Evolutionary conservation across 2,888 invertebrate genomes (phyloP).

Genomic region (Nemotelus pantherinus): DNA sequence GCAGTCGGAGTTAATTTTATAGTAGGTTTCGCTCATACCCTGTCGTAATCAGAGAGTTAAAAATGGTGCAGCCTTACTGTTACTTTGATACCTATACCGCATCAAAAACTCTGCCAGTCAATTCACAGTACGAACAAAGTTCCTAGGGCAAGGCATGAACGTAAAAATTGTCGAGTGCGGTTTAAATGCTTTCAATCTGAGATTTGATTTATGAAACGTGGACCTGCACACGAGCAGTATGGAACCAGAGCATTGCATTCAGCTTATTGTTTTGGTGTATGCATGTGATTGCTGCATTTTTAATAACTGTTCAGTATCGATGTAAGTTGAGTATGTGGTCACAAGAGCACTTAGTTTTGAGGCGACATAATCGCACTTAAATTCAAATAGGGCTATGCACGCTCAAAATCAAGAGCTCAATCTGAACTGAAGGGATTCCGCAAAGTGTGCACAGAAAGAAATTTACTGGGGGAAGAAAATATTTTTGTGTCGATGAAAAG

Average conservation of each 20-base stretch:
- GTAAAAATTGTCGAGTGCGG: constrained; percentile 24
- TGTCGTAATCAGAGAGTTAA: too few relatives aligned
- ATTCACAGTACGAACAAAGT: too few relatives aligned
- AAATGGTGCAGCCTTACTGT: too few relatives aligned
- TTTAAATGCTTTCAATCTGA: constrained; percentile 46
- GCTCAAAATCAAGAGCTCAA: background rate
- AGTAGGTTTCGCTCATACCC: too few relatives aligned
- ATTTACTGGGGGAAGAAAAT: too few relatives aligned
- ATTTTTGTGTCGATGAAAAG: too few relatives aligned
- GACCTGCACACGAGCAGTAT: background rate
- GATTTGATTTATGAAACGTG: constrained; percentile 44
- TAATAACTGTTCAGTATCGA: constrained; percentile 16
- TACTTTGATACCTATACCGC: too few relatives aligned
- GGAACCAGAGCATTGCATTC: background rate
- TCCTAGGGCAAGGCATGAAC: too few relatives aligned
- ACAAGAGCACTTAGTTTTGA: background rate
- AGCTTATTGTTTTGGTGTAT: background rate
- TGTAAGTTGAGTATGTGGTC: constrained; percentile 2
- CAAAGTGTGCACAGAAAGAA: too few relatives aligned
- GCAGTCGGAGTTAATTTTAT: too few relatives aligned
- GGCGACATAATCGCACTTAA: constrained; percentile 14
- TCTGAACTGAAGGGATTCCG: too few relatives aligned
- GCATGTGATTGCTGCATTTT: constrained; percentile 20
- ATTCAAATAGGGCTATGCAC: background rate
- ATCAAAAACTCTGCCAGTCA: too few relatives aligned